A percentile compares a stretch with the other conserved stretches of the same genome.
These are phyloP conservation scores for Arenicola marina DNA, from an alignment of 2,888 invertebrate genomes.

Conservation along the genomic window DNA sequence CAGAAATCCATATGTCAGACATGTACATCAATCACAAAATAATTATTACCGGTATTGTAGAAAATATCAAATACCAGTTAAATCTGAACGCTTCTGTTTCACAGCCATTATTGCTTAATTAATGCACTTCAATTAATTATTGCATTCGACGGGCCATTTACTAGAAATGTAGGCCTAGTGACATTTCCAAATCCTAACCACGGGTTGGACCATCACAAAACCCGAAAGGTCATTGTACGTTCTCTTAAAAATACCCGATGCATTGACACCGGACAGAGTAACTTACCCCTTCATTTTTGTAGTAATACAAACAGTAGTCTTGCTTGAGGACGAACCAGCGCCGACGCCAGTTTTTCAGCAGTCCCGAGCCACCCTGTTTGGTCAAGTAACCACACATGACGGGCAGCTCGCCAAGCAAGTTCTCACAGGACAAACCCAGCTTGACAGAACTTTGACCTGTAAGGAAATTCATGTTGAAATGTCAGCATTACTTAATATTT, in stretches of 20 bases:
- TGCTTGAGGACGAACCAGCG: slow-evolving; percentile 89
- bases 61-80: no score
- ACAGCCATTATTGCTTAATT: no score
- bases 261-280: no score
- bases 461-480: not conserved
- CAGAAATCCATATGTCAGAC: no score
- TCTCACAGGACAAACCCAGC: not conserved
- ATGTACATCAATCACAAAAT: no score
- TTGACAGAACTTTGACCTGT: not conserved
- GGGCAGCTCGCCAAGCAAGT: not conserved
- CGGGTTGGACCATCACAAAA: not conserved
- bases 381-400: slow-evolving; percentile 3
- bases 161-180: not conserved
- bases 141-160: no score
- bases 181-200: not conserved
- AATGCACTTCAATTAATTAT: no score
- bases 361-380: slow-evolving; percentile 12
- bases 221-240: no score
- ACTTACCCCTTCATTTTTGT: slow-evolving; percentile 77
- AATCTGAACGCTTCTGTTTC: no score
- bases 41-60: no score
- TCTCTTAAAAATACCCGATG: no score
- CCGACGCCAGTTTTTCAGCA: slow-evolving; percentile 72
- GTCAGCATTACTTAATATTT: no score
- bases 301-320: slow-evolving; percentile 93